Percentiles rank a stretch among this genome's conserved stretches.
Evolutionary conservation across 2,888 invertebrate species (phyloP).

Genomic region (Agrochola macilenta): DNA sequence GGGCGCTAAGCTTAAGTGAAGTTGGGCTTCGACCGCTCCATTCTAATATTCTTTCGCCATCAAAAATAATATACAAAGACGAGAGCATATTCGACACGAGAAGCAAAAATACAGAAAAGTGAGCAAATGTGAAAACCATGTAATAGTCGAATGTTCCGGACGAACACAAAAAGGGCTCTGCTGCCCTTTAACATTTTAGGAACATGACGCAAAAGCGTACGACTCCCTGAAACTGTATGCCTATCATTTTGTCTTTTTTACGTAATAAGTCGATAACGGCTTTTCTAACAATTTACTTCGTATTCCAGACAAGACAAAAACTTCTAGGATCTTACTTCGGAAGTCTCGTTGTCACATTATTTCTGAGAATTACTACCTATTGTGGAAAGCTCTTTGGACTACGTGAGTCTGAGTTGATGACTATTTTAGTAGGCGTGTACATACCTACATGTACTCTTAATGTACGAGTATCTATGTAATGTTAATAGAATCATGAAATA

Average conservation of each 20-base stretch:
- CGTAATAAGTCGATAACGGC: not conserved
- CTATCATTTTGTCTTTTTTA: constrained; percentile 17
- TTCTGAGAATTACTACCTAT: not conserved
- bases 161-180: constrained; percentile 48
- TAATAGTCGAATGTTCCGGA: constrained; percentile 42
- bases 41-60: constrained; percentile 21
- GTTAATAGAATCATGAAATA: not conserved
- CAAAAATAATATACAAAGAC: constrained; percentile 28
- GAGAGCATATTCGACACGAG: constrained; percentile 15
- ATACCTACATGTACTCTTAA: not conserved
- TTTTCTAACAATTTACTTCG: constrained; percentile 7
- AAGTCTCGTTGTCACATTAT: not conserved
- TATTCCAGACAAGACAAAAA: constrained; percentile 5
- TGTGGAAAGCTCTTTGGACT: not conserved
- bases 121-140: constrained; percentile 59
- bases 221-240: not conserved
- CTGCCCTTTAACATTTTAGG: constrained; percentile 36
- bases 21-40: constrained; percentile 6
- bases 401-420: not conserved
- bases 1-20: constrained; percentile 43
- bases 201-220: constrained; percentile 33
- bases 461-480: not conserved
- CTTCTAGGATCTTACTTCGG: constrained; percentile 1
- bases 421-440: not conserved
- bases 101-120: constrained; percentile 40